Percentiles rank a stretch among this genome's conserved stretches.
phyloP scores from a whole-genome alignment of 2,797 vertebrate species.

The Brotula barbata region DNA sequence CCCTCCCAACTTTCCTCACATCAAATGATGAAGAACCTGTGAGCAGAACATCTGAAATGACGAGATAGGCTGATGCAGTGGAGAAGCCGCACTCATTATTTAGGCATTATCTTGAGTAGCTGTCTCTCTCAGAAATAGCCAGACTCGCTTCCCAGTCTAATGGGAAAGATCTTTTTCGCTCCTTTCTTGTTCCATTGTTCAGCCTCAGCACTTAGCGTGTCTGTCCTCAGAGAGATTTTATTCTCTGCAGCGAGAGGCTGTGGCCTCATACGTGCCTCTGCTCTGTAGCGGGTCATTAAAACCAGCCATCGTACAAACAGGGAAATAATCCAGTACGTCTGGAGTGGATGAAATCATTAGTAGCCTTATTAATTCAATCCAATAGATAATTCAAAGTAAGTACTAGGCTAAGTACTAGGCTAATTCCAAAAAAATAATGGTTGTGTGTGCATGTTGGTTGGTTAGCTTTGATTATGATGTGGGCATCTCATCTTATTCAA shows the following conservation, averaged over 20 bases:
- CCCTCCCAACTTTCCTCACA: conserved; percentile 7
- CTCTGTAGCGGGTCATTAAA: conserved; percentile 17
- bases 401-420: background rate
- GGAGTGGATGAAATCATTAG: background rate
- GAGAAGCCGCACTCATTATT: conserved; percentile 47
- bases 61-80: conserved; percentile 29
- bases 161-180: conserved; percentile 26
- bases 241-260: conserved; percentile 6
- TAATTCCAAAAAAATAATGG: background rate
- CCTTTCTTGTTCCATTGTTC: conserved; percentile 16
- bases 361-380: conserved; percentile 26
- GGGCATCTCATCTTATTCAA: background rate
- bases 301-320: conserved; percentile 1
- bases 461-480: background rate
- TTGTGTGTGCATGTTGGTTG: background rate
- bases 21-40: conserved; percentile 8
- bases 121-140: conserved; percentile 25
- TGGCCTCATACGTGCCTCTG: conserved; percentile 3
- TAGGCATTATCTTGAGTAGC: conserved; percentile 39
- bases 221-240: conserved; percentile 29
- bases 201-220: conserved; percentile 19
- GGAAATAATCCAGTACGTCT: conserved; percentile 1
- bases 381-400: background rate
- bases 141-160: conserved; percentile 29
- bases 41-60: conserved; percentile 11